Evolutionary conservation across 2,113 vertebrate species (phyloP).

Genomic region (Hypomesus transpacificus): DNA sequence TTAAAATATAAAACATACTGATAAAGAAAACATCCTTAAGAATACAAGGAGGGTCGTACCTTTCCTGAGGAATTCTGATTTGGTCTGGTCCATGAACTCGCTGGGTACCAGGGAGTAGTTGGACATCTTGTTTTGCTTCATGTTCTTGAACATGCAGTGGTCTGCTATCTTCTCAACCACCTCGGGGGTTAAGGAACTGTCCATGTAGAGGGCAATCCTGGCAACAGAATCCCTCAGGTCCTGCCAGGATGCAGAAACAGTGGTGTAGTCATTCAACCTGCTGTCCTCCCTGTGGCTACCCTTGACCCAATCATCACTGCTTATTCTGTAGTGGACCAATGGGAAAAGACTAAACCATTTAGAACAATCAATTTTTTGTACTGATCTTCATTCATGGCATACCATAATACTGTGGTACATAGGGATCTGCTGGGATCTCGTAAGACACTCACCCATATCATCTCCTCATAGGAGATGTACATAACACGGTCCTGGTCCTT

Average conservation of each 20-base stretch:
- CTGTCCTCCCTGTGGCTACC: too few species aligned
- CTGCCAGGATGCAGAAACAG: slow-evolving; percentile 43
- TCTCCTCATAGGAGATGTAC: slow-evolving; percentile 59
- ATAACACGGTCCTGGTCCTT: slow-evolving; percentile 50
- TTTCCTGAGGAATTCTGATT: slow-evolving; percentile 68
- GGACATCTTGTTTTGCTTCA: slow-evolving; percentile 72
- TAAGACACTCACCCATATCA: slow-evolving; percentile 41
- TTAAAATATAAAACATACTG: too few species aligned
- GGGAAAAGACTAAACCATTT: too few species aligned
- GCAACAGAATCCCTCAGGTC: slow-evolving; percentile 49
- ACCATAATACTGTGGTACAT: too few species aligned
- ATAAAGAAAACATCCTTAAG: neutral
- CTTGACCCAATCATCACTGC: too few species aligned
- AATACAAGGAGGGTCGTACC: slow-evolving; percentile 37
- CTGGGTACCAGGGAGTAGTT: slow-evolving; percentile 63
- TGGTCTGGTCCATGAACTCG: slow-evolving; percentile 60
- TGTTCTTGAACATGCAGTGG: slow-evolving; percentile 64
- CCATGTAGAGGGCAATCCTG: slow-evolving; percentile 53
- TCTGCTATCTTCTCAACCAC: slow-evolving; percentile 54
- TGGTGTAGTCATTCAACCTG: neutral
- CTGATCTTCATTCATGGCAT: too few species aligned
- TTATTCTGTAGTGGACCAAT: too few species aligned
- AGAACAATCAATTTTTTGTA: too few species aligned
- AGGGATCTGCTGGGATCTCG: too few species aligned
- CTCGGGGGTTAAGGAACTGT: slow-evolving; percentile 49